Percentiles rank a stretch among this genome's conserved stretches.
Conservation (phyloP, 2,113 vertebrate genomes). For the Haplochromis vanheusdeni region DNA sequence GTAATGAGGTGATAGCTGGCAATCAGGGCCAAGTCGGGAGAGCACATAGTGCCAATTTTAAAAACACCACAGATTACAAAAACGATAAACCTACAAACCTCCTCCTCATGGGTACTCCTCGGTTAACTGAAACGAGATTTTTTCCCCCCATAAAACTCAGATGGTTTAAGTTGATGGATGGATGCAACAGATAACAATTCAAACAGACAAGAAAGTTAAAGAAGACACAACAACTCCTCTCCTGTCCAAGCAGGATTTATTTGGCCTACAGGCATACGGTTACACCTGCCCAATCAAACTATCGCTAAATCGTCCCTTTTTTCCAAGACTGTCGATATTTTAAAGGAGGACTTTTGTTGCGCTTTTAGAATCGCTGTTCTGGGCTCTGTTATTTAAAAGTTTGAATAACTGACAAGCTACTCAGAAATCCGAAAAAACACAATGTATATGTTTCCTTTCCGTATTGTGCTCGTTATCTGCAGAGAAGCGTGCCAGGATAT, state of each 20-base stretch:
- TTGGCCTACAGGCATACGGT: neutral
- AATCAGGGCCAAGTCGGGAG: neutral
- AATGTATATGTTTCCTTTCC: neutral
- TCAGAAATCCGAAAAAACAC: neutral
- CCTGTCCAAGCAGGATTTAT: neutral
- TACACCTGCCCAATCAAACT: neutral
- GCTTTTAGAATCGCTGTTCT: neutral
- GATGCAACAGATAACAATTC: neutral
- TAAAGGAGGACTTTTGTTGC: neutral
- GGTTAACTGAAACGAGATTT: neutral
- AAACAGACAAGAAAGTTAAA: neutral
- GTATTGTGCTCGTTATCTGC: neutral
- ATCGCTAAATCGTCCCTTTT: neutral
- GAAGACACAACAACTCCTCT: neutral
- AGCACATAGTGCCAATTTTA: neutral
- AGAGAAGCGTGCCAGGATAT: conserved; percentile 30
- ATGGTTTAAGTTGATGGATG: neutral
- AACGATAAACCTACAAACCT: neutral
- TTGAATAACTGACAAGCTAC: neutral
- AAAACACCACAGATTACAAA: neutral
- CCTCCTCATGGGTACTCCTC: neutral
- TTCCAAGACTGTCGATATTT: neutral
- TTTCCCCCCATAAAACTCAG: fast-evolving
- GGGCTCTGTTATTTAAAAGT: neutral
- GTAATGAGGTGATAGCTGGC: neutral